Conservation (phyloP, 2,797 vertebrate genomes). For the Hyperoplus immaculatus region DNA sequence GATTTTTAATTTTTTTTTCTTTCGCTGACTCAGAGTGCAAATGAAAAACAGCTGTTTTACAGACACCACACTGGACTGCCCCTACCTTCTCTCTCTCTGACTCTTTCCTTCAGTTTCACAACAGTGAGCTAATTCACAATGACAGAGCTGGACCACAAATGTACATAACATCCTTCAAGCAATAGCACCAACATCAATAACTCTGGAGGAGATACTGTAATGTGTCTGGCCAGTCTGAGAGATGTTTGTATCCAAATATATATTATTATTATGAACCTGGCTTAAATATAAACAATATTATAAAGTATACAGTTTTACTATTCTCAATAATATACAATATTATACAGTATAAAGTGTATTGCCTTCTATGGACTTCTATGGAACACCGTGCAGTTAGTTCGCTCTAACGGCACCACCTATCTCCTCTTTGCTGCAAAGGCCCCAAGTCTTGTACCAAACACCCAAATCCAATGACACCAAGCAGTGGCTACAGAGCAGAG, state of each 20-base stretch:
- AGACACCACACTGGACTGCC: conserved; percentile 61
- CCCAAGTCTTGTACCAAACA: too few species aligned
- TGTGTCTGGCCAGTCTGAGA: neutral
- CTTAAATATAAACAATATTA: too few species aligned
- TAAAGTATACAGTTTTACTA: too few species aligned
- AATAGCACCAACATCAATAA: neutral
- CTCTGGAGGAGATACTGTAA: neutral
- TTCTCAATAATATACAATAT: too few species aligned
- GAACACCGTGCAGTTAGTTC: too few species aligned
- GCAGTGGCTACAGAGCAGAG: too few species aligned
- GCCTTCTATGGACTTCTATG: too few species aligned
- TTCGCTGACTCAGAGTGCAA: conserved; percentile 75
- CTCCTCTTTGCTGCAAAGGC: too few species aligned
- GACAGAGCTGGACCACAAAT: neutral
- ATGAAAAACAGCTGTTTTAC: conserved; percentile 82
- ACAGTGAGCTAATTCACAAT: neutral
- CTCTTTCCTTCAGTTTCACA: neutral
- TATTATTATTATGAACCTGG: too few species aligned
- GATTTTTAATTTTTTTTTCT: conserved; percentile 61
- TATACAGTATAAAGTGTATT: too few species aligned
- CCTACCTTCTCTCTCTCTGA: conserved; percentile 31
- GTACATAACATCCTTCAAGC: neutral
- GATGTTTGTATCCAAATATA: neutral
- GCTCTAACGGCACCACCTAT: too few species aligned
- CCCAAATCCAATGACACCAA: too few species aligned